Percentiles rank a stretch among this genome's conserved stretches.
Conservation (phyloP, 2,888 invertebrate genomes). For the Drosophila leonis region DNA sequence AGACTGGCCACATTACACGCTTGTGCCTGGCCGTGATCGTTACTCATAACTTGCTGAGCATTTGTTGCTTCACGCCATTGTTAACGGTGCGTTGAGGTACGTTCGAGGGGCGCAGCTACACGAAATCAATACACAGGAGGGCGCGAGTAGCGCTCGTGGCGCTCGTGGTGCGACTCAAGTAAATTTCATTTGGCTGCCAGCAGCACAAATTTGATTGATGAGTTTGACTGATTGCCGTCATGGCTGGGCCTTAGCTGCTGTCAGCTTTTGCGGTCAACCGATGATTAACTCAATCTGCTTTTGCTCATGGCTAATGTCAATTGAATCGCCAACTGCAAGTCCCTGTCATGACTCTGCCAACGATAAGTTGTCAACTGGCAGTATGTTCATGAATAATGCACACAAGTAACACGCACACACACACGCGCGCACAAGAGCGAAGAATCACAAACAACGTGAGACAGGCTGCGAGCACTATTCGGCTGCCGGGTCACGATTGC, state of each 20-base stretch:
- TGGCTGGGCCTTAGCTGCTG: slow-evolving; percentile 23
- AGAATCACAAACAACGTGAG: background rate
- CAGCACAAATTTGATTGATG: slow-evolving; percentile 66
- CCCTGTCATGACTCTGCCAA: slow-evolving; percentile 36
- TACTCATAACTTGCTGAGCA: slow-evolving; percentile 47
- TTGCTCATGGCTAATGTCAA: slow-evolving; percentile 50
- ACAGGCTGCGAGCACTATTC: slow-evolving; percentile 1
- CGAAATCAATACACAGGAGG: slow-evolving; percentile 44
- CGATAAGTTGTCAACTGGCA: slow-evolving; percentile 60
- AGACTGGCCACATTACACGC: slow-evolving; percentile 32
- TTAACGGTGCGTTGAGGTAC: background rate
- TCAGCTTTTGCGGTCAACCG: slow-evolving; percentile 48
- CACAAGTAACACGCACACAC: slow-evolving; percentile 22
- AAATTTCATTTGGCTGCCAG: slow-evolving; percentile 41
- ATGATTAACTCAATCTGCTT: slow-evolving; percentile 73
- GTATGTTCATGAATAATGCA: slow-evolving; percentile 68
- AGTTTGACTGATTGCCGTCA: slow-evolving; percentile 60
- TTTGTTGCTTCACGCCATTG: slow-evolving; percentile 48
- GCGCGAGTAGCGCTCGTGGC: background rate
- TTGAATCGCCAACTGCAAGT: slow-evolving; percentile 47
- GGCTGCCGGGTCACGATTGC: slow-evolving; percentile 44
- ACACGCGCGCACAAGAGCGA: background rate
- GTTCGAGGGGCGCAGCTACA: slow-evolving; percentile 6
- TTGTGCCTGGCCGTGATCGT: slow-evolving; percentile 21
- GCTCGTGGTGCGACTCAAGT: slow-evolving; percentile 30